Base-by-base conservation (phyloP, 2,797 vertebrate genomes). In the Bovichtus variegatus region DNA sequence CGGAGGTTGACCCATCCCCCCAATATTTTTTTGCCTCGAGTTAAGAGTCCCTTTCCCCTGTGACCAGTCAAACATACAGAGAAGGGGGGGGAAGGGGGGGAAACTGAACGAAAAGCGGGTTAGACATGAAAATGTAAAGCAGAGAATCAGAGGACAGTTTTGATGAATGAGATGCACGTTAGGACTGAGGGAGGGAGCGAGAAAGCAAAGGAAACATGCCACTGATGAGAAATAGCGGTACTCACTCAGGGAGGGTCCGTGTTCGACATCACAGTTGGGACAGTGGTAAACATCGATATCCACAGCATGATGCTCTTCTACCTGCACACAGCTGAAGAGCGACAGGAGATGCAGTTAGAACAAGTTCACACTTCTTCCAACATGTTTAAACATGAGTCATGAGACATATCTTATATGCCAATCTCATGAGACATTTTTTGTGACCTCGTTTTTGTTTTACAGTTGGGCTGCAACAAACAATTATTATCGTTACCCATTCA, bases 261-360 rank as follows among this genome's bases (percentile, higher is more conserved):
- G 97, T 63, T 95, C 88, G 72, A 96, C 85, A 68, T 97, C 97
- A 93, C 98, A 99, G 95, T 97, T 99, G 83, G 98, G 98, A 95
- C 98, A 99, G 94, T 99, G 98, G 92, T 99, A 99, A 9, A 99
- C 95, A 81, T 99, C 98, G 74, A 99, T 99, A 87, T 99, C 98
- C 92, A 97, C 95, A 57, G 98, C 98, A 94, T 99, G 96, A 87
- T 99, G 97, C 86, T 99, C 98, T 88, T 99, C 97, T 40, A 99
- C 98, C 79, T 96, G 96, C 87, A 99, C 98, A 54, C 98, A 99
- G 94, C 98, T 99, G 93, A 31, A 92, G 92, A 15, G 2, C 47
- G 5, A 80, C 8, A 60, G 11, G 15, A 66, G 29, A 75, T 0
- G 16, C 21, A 70, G 55, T 78, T 9, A 73, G n/a, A 54, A 31